Conservation (phyloP, 2,888 invertebrate species). For the Frankliniella fusca region DNA sequence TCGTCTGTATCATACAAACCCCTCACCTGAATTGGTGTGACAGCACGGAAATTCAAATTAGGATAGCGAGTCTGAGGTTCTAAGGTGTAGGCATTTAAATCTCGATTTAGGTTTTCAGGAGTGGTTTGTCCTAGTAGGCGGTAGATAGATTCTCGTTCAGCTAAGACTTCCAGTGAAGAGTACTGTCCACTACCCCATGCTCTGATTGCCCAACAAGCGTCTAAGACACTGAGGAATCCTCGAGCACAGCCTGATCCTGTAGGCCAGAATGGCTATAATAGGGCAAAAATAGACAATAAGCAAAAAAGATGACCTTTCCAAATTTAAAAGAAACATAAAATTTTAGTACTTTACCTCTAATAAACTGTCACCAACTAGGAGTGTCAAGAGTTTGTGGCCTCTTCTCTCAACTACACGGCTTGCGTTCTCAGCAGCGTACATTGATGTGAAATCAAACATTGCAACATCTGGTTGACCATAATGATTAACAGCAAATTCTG, state of each 20-base stretch:
- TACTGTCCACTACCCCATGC: constrained; percentile 60
- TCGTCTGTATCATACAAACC: constrained; percentile 70
- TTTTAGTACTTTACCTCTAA: constrained; percentile 64
- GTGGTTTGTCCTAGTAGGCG: constrained; percentile 88
- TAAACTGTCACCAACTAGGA: constrained; percentile 92
- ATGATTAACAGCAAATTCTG: constrained; percentile 96
- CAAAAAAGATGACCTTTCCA: background rate
- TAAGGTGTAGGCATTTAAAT: constrained; percentile 78
- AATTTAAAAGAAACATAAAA: background rate
- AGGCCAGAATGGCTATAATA: constrained; percentile 87
- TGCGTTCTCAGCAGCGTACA: constrained; percentile 96
- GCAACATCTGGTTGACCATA: constrained; percentile 96
- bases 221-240: constrained; percentile 92
- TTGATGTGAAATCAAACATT: constrained; percentile 98
- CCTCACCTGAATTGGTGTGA: constrained; percentile 71
- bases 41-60: constrained; percentile 51
- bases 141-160: constrained; percentile 93
- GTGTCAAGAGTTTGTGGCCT: constrained; percentile 78
- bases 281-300: background rate
- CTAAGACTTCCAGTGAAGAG: constrained; percentile 67
- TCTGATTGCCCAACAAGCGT: constrained; percentile 92
- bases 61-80: constrained; percentile 68
- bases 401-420: constrained; percentile 72
- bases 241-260: constrained; percentile 97
- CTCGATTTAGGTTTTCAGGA: constrained; percentile 90